Conservation (phyloP, 2,888 invertebrate genomes). For the Brachylomia viminalis region DNA sequence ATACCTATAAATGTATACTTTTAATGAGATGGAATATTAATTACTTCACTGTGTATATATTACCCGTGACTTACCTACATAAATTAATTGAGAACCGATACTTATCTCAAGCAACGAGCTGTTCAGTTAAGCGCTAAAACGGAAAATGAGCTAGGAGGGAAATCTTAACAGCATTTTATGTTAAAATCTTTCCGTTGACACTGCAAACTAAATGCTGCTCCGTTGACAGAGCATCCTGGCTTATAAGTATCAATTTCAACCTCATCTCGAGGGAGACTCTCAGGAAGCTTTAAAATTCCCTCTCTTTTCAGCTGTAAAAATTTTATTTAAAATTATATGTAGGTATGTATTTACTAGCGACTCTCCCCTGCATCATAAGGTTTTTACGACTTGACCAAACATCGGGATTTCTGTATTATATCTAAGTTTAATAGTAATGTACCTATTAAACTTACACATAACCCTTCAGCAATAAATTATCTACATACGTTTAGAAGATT, state of each 20-base stretch:
- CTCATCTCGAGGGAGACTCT: slow-evolving; percentile 43
- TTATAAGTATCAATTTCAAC: slow-evolving; percentile 61
- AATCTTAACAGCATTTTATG: slow-evolving; percentile 42
- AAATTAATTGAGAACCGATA: not conserved
- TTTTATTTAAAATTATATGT: slow-evolving; percentile 7
- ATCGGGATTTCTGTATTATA: not conserved
- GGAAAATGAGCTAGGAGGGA: slow-evolving; percentile 26
- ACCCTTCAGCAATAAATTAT: not conserved
- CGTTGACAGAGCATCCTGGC: slow-evolving; percentile 54
- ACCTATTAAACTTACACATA: too few relatives aligned
- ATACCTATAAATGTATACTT: too few relatives aligned
- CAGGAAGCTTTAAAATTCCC: slow-evolving; percentile 26
- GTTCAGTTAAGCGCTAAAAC: slow-evolving; percentile 8
- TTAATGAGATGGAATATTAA: not conserved
- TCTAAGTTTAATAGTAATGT: too few relatives aligned
- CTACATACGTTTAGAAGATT: not conserved
- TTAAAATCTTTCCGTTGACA: slow-evolving; percentile 37
- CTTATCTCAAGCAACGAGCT: not conserved
- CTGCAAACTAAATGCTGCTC: slow-evolving; percentile 44
- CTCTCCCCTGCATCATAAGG: not conserved
- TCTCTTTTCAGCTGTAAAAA: slow-evolving; percentile 18
- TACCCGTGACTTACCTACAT: not conserved
- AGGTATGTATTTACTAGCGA: not conserved
- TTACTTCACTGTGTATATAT: not conserved
- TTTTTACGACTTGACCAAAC: too few relatives aligned